Conservation (phyloP, 2,113 vertebrate species). For the Gallinago media region DNA sequence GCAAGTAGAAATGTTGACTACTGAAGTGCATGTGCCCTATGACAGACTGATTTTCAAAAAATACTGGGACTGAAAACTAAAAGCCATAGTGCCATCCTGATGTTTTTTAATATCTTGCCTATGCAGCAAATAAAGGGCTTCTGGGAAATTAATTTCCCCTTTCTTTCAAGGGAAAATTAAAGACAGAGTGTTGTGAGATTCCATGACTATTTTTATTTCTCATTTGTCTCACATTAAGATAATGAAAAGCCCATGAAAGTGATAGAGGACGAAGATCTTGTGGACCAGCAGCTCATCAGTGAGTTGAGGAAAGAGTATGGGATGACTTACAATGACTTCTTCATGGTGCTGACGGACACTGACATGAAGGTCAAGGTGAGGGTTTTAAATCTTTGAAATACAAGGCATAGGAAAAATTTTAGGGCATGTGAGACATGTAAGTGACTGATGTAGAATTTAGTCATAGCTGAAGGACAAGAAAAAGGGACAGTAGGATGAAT, state of each 20-base stretch:
- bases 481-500: neutral
- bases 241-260: slow-evolving; percentile 95
- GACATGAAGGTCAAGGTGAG: slow-evolving; percentile 94
- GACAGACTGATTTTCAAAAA: neutral
- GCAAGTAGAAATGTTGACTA: neutral
- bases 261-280: slow-evolving; percentile 89
- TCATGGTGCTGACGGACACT: slow-evolving; percentile 93
- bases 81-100: neutral
- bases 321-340: slow-evolving; percentile 96
- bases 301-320: slow-evolving; percentile 93
- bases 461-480: neutral
- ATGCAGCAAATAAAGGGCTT: neutral
- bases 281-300: slow-evolving; percentile 92
- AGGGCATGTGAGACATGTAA: neutral
- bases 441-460: neutral
- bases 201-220: slow-evolving; percentile 25
- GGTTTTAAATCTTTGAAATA: neutral
- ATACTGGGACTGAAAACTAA: neutral
- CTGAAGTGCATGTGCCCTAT: neutral
- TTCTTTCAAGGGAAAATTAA: neutral
- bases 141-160: neutral
- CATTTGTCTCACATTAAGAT: slow-evolving; percentile 78
- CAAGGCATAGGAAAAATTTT: neutral
- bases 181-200: neutral
- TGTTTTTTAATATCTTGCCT: neutral